Evolutionary conservation across 2,113 vertebrate genomes (phyloP).

Genomic region (Romanogobio albipinnatus): DNA sequence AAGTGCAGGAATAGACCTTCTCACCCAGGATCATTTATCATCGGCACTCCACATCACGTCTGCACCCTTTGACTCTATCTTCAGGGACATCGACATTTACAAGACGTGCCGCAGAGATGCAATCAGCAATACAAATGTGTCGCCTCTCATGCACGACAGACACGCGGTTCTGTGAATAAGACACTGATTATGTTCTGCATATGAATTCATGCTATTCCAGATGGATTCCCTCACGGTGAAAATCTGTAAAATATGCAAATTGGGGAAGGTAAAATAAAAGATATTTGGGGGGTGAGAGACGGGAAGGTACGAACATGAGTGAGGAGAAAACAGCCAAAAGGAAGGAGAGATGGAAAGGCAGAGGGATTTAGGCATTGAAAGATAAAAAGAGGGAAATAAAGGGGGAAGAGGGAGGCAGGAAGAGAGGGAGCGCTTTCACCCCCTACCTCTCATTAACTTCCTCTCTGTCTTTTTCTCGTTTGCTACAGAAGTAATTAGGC

Average conservation of each 20-base stretch:
- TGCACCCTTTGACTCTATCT: constrained; percentile 9
- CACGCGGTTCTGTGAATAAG: not conserved
- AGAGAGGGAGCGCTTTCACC: constrained; percentile 47
- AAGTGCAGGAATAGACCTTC: constrained; percentile 5
- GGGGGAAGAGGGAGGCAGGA: constrained; percentile 58
- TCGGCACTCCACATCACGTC: not conserved
- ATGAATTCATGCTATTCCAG: constrained; percentile 17
- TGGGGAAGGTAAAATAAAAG: not conserved
- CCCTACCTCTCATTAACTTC: constrained; percentile 25
- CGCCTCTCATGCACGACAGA: not conserved
- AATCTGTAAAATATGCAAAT: constrained; percentile 9
- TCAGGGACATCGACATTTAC: constrained; percentile 1
- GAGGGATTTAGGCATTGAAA: constrained; percentile 1
- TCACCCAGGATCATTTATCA: constrained; percentile 36
- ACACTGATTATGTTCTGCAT: constrained; percentile 24
- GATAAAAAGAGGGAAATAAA: not conserved
- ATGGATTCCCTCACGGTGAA: constrained; percentile 12
- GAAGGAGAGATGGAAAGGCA: constrained; percentile 38
- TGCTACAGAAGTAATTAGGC: constrained; percentile 37
- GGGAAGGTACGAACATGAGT: constrained; percentile 45
- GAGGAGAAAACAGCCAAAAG: constrained; percentile 13
- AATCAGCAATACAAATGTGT: constrained; percentile 19
- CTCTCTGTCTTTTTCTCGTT: constrained; percentile 61
- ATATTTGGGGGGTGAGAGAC: constrained; percentile 24
- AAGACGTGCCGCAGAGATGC: not conserved